Evolutionary conservation across 2,888 invertebrate genomes (phyloP).

Genomic region (Papilio elwesi): DNA sequence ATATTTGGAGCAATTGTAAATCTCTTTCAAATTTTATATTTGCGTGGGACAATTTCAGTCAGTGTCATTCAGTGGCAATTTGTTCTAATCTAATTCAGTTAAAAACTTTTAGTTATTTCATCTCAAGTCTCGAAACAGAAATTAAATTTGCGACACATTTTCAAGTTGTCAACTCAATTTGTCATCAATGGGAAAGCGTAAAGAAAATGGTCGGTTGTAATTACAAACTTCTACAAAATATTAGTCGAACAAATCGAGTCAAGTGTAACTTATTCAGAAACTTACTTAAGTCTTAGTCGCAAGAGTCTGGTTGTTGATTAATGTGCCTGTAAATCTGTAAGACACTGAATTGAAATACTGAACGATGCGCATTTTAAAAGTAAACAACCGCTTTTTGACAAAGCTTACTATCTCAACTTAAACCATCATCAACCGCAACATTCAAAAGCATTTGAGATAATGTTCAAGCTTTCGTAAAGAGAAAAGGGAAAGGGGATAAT

Average conservation of each 20-base stretch:
- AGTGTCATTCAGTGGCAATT: neutral
- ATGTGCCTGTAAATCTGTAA: neutral
- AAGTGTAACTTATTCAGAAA: neutral
- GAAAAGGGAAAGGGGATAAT: too few relatives aligned
- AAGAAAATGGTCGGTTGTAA: neutral
- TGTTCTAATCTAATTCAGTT: neutral
- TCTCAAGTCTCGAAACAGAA: neutral
- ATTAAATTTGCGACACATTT: neutral
- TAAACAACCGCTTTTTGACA: too few relatives aligned
- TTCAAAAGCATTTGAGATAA: too few relatives aligned
- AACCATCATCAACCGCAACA: too few relatives aligned
- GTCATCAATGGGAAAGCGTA: neutral
- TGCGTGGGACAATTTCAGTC: neutral
- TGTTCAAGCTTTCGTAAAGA: too few relatives aligned
- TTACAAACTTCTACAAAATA: slow-evolving; percentile 1
- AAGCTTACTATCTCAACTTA: too few relatives aligned
- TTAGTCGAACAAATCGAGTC: neutral
- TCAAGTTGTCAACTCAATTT: slow-evolving; percentile 3
- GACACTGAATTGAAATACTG: too few relatives aligned
- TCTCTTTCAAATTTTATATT: too few relatives aligned
- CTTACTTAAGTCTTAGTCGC: neutral
- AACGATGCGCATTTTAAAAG: too few relatives aligned
- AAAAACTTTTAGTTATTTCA: neutral
- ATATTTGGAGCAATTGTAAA: too few relatives aligned
- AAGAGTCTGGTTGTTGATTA: neutral